Evolutionary conservation across 2,113 vertebrate species (phyloP), one percentile per base, ranked within the genome.

Genomic region (Clinocottus analis): DNA sequence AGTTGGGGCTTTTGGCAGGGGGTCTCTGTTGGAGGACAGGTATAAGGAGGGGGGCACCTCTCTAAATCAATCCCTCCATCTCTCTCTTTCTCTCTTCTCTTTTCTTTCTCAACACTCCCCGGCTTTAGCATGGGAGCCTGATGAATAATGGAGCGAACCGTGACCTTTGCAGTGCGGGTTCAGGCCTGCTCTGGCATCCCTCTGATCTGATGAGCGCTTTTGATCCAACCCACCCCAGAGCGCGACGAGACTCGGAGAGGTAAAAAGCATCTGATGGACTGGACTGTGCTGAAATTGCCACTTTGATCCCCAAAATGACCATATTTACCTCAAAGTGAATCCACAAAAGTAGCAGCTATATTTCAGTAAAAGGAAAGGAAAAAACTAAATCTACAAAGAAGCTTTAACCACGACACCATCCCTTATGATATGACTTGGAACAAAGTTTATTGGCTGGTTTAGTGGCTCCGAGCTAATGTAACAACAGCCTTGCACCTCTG

Each of bases 81-180:
- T 63, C 71, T 66, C 61, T n/a, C 21, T 23, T n/a, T 53, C 43
- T 59, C 58, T 59, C 71, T 37, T 27, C 39, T 72, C 78, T 63
- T 77, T 81, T 79, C 62, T 76, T 70, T 89, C 72, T 43, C 62
- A 83, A 86, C 79, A 76, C 72, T 86, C 80, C 58, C 41, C 19
- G 17, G 82, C 86, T 80, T 85, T 61, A 86, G 84, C 71, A 79
- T 53, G 78, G 74, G 31, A 83, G 78, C 45, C 76, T 81, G 76
- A 91, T 93, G 84, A 92, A 93, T 93, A 91, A 93, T 89, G 80
- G 82, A 92, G 68, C n/a, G 68, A 68, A 73, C 51, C 14, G 55
- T 90, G 89, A 93, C 90, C 91, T 92, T 92, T 89, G 70, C 89
- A 64, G 85, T 51, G 76, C 17, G 62, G 78, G 90, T 91, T 92